Evolutionary conservation across 2,113 vertebrate species (phyloP), one percentile per base, ranked within the genome.

Genomic region (Helogale parvula): DNA sequence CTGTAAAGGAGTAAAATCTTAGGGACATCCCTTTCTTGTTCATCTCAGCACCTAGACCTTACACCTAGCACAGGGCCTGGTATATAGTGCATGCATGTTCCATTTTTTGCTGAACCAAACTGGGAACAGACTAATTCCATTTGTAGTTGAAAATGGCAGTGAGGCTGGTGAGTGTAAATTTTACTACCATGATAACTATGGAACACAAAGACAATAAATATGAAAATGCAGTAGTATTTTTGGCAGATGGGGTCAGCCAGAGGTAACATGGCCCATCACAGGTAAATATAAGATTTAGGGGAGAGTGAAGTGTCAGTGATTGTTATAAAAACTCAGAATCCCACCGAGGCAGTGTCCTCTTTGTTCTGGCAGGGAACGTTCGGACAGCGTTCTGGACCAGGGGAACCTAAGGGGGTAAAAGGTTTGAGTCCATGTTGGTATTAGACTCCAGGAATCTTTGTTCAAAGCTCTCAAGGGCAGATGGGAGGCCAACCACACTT

Each of bases 161-260:
- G 92, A 98, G 76, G 66, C 92, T 93, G 94, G 23, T 71, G 95
- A 95, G 96, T 92, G 94, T 97, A 94, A 94, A 96, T 97, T 96
- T 97, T 88, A 98, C 97, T 98, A 72, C 98, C 97, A 98, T 98
- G 98, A 97, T 96, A 98, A 98, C 98, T 71, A 96, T 92, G 81
- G 84, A 95, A 74, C 92, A 96, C 92, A 90, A 84, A 94, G 97
- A 98, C 77, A 96, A 95, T 96, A 94, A 95, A 95, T 88, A 90
- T n/a, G 90, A 98, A 96, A 96, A 97, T n/a, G 45, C 84, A 82
- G 92, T 86, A 50, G 21, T 98, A 97, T 96, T 97, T 98, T 97
- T 96, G 98, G 97, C 95, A 96, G 87, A 90, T 68, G 66, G 85
- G 97, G 95, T 97, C 97, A 96, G 90, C 81, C 29, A 71, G 88